Base-by-base conservation (phyloP, 2,113 vertebrate species). In the Gasterosteus nipponicus region DNA sequence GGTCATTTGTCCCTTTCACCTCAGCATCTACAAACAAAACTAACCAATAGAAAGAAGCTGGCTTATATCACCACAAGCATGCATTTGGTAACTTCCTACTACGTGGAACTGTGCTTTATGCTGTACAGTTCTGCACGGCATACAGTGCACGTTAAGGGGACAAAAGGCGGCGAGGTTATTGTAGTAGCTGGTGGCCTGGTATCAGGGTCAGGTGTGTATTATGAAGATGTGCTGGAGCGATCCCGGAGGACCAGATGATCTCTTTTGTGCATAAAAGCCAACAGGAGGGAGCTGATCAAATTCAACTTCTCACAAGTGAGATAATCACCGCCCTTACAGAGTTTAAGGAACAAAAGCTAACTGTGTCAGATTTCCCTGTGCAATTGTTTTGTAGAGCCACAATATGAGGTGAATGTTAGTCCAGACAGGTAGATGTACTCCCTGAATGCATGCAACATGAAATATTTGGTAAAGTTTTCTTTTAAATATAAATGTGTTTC, bases 201-300 rank as follows among this genome's bases (percentile, higher is more conserved):
- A n/a, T 65, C 38, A 73, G 59, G n/a, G 7, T 85, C 75, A 83
- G 77, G 60, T 69, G 58, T 77, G 42, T 26, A 14, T 77, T 67
- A 54, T 77, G 26, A 70, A 49, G 51, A 60, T 15, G 42, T 49
- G 51, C 54, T 39, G 64, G 65, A 57, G 58, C 31, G 29, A 41
- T 82, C 73, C 65, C 73, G 1, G 10, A 75, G 56, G 66, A 65
- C 46, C 41, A 18, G 16, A 75, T 63, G 33, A 49, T 29, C 51
- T 57, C 64, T 54, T 59, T 74, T 86, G 81, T 84, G 51, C 14
- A 18, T 56, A 15, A 75, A 72, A 42, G 26, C 16, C 56, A 60
- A 59, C 59, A 63, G 53, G 5, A 63, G 26, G 33, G 61, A 67
- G 10, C 4, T 26, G 74, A 79, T 66, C 35, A 26, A 38, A 83